phyloP scores from a whole-genome alignment of 2,888 invertebrate species.

The Drosophila antonietae region DNA sequence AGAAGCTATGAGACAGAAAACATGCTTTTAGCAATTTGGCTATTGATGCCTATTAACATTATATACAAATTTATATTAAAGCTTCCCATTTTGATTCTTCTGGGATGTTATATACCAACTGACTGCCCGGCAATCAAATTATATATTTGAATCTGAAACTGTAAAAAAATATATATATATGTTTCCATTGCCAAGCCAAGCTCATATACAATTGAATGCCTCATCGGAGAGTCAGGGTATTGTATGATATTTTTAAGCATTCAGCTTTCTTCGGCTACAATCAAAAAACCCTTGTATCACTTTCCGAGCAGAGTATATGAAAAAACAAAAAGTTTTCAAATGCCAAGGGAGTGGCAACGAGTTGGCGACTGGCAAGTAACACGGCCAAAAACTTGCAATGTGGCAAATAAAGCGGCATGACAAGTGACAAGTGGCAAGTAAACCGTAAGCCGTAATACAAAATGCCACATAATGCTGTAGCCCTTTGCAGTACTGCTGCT shows the following conservation, averaged over 20 bases:
- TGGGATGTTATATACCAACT: too few relatives aligned
- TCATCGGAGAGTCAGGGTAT: background rate
- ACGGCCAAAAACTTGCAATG: constrained; percentile 43
- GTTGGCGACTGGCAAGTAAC: constrained; percentile 2
- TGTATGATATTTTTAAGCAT: background rate
- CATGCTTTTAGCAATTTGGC: too few relatives aligned
- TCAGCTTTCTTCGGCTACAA: background rate
- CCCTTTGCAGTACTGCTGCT: constrained; percentile 5
- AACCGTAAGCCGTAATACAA: constrained; percentile 34
- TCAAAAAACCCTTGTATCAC: background rate
- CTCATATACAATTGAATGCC: background rate
- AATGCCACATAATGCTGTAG: constrained; percentile 49
- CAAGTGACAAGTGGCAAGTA: constrained; percentile 60
- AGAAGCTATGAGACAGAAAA: too few relatives aligned
- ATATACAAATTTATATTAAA: too few relatives aligned
- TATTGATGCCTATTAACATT: too few relatives aligned
- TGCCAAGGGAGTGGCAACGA: constrained; percentile 28
- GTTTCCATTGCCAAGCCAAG: too few relatives aligned
- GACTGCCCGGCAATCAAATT: too few relatives aligned
- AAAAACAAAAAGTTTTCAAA: constrained; percentile 26
- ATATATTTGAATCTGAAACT: too few relatives aligned
- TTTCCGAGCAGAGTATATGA: background rate
- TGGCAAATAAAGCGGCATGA: constrained; percentile 63
- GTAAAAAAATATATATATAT: too few relatives aligned
- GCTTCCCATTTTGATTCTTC: too few relatives aligned